Evolutionary conservation across 2,888 invertebrate genomes (phyloP).

Genomic region (Morpho helenor): DNA sequence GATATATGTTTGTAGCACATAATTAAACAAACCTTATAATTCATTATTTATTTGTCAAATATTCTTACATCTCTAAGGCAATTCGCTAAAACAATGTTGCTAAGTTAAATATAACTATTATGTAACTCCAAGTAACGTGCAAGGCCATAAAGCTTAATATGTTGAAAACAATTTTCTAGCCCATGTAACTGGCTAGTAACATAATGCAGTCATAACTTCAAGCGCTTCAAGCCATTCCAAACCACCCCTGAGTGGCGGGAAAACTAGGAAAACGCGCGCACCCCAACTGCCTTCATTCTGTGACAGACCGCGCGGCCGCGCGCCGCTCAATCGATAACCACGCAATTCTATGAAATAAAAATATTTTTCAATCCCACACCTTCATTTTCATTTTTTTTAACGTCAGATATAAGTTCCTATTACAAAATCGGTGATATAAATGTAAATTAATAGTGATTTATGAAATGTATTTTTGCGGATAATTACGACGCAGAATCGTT

Average conservation of each 20-base stretch:
- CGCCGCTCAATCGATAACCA: slow-evolving; percentile 67
- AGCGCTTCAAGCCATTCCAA: slow-evolving; percentile 13
- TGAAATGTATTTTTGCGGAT: slow-evolving; percentile 27
- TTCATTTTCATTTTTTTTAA: neutral
- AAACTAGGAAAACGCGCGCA: slow-evolving; percentile 74
- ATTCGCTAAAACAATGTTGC: no score
- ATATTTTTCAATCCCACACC: slow-evolving; percentile 1
- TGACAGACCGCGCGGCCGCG: slow-evolving; percentile 59
- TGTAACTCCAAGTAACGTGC: no score
- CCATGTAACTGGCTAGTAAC: slow-evolving; percentile 17
- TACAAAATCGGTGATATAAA: slow-evolving; percentile 22
- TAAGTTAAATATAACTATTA: no score
- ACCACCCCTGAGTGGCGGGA: slow-evolving; percentile 41
- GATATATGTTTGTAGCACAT: no score
- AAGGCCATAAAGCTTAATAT: slow-evolving; percentile 2
- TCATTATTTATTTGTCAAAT: no score
- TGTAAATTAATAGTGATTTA: slow-evolving; percentile 20
- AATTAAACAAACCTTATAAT: no score
- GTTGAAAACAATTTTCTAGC: slow-evolving; percentile 12
- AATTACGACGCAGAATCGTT: slow-evolving; percentile 57
- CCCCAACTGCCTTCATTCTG: slow-evolving; percentile 57
- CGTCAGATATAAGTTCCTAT: neutral
- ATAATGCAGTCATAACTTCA: slow-evolving; percentile 15
- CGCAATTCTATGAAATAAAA: slow-evolving; percentile 33
- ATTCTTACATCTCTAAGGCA: no score